Conservation (phyloP, 2,797 vertebrate species). For the Loriculus beryllinus region DNA sequence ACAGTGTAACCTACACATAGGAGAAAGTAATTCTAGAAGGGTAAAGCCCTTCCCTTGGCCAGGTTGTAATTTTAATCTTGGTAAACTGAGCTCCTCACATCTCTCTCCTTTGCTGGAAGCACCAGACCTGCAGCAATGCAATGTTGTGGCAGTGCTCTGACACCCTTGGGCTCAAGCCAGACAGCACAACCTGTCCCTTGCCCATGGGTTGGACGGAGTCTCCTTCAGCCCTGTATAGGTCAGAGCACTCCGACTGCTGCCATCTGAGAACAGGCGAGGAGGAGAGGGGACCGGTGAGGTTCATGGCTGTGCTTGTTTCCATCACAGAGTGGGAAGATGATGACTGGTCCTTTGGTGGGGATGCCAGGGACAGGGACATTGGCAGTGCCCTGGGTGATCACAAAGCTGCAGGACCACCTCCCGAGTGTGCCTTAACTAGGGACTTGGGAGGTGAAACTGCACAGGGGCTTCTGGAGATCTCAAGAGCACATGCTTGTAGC, state of each 20-base stretch:
- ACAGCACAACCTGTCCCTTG: not conserved
- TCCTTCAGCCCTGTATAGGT: not conserved
- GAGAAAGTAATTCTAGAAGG: not conserved
- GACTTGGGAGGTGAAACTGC: not conserved
- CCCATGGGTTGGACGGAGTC: accelerated
- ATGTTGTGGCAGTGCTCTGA: not conserved
- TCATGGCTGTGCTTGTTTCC: not conserved
- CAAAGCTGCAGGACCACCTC: not conserved
- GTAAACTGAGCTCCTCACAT: not conserved
- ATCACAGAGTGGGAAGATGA: not conserved
- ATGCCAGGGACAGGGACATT: not conserved
- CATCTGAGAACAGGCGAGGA: not conserved
- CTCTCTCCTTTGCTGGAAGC: not conserved
- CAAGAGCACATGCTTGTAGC: not conserved
- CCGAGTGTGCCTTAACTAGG: not conserved
- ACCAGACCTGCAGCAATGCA: not conserved
- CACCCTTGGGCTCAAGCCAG: not conserved
- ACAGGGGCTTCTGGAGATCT: not conserved
- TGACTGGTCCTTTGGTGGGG: not conserved
- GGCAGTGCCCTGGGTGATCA: not conserved
- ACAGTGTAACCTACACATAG: not conserved
- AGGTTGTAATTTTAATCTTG: not conserved
- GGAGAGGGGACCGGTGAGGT: not conserved
- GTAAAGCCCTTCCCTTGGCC: not conserved
- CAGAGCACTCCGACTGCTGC: not conserved